Base-by-base conservation (phyloP, 2,888 invertebrate species). In the Nemoura dubitans region DNA sequence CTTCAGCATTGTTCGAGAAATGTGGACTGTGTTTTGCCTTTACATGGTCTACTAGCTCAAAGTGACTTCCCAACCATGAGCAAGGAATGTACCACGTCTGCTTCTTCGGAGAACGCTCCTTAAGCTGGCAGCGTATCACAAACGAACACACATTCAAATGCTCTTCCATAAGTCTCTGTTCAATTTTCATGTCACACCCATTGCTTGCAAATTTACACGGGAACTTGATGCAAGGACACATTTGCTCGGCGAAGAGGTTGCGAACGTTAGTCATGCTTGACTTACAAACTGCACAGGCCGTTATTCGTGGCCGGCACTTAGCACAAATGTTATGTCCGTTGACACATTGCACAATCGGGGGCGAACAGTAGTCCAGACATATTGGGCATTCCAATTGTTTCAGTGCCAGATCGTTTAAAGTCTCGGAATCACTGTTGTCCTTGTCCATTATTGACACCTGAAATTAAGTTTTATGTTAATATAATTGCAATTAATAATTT, bases 291-390 rank as follows among this genome's bases (percentile, higher is more conserved):
- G 94, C 94, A 90, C 94, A 94, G 76, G 92, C 90, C 87, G 91
- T 89, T 59, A 94, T 93, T 30, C 93, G 93, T 84, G 92, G 91
- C 89, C 94, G 93, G 89, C 94, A 94, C 30, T 92, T 92, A 81
- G 90, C 91, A 91, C 94, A 94, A 89, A 94, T 92, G 77, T 94
- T 92, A 90, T 94, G 94, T 0, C 94, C 94, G 90, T 94, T 93
- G 14, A 93, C 93, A 90, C 94, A 94, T 91, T 94, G 94, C 87
- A 93, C 92, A 88, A 94, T 93, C 29, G 94, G 94, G 85, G 94
- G 93, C 89, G 92, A 92, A 91, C 94, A 93, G 91, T 93, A 93
- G 89, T 94, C 94, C 89, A 94, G 91, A 90, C 94, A 94, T 89
- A 94, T 93, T 26, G 94, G 94, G 88, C 94, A 94, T 90, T 94